Evolutionary conservation across 2,888 invertebrate species (phyloP), one percentile per base, ranked within the genome.

Genomic region (Graphium colonna): DNA sequence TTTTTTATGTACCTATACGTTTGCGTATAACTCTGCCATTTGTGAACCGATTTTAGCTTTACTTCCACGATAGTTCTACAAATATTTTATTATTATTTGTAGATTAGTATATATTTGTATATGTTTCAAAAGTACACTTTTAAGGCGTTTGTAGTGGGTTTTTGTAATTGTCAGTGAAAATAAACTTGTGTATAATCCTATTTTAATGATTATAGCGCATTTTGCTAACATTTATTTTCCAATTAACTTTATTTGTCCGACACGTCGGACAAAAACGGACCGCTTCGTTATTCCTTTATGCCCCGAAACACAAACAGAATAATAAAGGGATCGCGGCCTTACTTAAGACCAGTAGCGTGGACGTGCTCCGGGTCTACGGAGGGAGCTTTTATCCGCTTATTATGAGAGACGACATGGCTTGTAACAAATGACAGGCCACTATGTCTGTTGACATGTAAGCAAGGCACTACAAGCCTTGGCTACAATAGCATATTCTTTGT

Each of bases 401-500:
- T 31, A 7, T 31, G 12, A 36, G n/a, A n/a, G 36, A 12, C 36
- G 12, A 36, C 36, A 36, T 12, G 12, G 5, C 36, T 12, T 36
- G 13, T 13, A 36, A 10, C n/a, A 12, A 36, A 36, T 5, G 36
- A 36, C 12, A 12, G 12, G 36, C 36, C 2, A 36, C n/a, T n/a
- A n/a, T n/a, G n/a, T n/a, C 12, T 3, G 36, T 13, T 13, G 43
- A 44, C 43, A 28, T n/a, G 26, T 13, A 28, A 76, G 75, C 79
- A 80, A 82, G 80, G 81, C 76, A 77, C 77, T 77, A 68, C 64
- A 69, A 58, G 60, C 62, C 36, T n/a, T 36, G 8, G 9, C 33
- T 10, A 33, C 33, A 33, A 33, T 33, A 2, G 67, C 64, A 57
- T 57, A 50, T 44, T 48, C 31, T 26, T 45, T 31, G 13, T 12